These are phyloP conservation scores for Microtus richardsoni DNA, from an alignment of 2,113 vertebrate species.

Conservation along the genomic window DNA sequence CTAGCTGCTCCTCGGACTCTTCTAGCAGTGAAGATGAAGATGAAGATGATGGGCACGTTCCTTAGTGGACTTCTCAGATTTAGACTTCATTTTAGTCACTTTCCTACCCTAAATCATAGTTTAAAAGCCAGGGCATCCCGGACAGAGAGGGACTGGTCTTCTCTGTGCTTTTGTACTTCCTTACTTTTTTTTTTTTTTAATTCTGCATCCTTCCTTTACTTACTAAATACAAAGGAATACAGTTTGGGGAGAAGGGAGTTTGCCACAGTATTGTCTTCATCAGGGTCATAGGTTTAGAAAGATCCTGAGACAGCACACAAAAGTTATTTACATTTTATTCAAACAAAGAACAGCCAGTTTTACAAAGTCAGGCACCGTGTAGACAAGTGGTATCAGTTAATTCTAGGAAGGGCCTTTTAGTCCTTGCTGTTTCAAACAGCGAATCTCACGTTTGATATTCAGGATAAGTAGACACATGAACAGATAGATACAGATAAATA, in stretches of 20 bases:
- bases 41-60: constrained; percentile 83
- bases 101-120: constrained; percentile 45
- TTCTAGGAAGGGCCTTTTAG: neutral
- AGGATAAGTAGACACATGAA: neutral
- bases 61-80: constrained; percentile 88
- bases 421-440: neutral
- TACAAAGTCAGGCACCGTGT: too few relatives aligned
- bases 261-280: neutral
- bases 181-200: neutral
- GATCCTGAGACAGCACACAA: fast-evolving
- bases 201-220: neutral
- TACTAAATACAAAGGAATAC: neutral
- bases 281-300: too few relatives aligned
- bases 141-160: neutral
- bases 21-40: constrained; percentile 78
- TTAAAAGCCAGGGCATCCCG: neutral
- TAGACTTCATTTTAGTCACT: constrained; percentile 89
- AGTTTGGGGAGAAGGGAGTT: neutral
- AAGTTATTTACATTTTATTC: neutral
- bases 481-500: neutral
- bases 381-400: neutral
- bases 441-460: neutral
- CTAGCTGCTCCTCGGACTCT: neutral
- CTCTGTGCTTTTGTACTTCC: neutral
- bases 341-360: too few relatives aligned